A percentile compares a stretch with the other conserved stretches of the same genome.
Conservation (phyloP, 2,113 vertebrate genomes). For the Upupa epops region DNA sequence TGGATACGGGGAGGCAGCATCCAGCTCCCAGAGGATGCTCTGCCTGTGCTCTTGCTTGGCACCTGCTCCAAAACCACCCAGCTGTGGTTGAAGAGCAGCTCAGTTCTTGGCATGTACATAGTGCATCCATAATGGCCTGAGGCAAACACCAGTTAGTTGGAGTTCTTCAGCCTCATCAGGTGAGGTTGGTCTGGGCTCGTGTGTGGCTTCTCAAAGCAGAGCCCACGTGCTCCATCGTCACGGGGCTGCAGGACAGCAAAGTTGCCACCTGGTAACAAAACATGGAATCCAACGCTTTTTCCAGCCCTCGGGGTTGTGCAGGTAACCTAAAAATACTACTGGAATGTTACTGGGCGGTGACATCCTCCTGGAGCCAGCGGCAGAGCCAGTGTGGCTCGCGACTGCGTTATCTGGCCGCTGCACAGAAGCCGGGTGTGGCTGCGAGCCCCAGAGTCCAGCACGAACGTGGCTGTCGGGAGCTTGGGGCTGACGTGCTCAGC, state of each 20-base stretch:
- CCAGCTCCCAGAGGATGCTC: neutral
- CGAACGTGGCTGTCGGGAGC: neutral
- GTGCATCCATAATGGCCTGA: accelerated
- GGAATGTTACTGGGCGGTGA: neutral
- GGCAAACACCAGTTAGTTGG: accelerated
- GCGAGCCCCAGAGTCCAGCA: neutral
- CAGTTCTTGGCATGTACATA: accelerated
- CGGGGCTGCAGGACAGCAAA: neutral
- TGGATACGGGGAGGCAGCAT: neutral
- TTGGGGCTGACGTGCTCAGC: neutral
- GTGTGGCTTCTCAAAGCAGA: accelerated
- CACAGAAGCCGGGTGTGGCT: neutral
- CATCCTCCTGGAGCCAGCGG: neutral
- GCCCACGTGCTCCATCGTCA: neutral
- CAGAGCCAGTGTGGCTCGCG: neutral
- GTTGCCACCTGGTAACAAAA: neutral
- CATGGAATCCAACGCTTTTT: neutral
- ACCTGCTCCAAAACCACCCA: neutral
- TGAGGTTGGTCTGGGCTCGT: neutral
- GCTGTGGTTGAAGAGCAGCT: neutral
- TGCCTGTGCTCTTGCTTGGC: accelerated
- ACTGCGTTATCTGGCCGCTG: neutral
- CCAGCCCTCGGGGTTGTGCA: constrained; percentile 3
- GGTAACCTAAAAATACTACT: constrained; percentile 27
- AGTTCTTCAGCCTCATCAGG: neutral